Evolutionary conservation across 30 jellyfish, hydroid and myxozoan genomes (phyloP), one percentile per base, ranked within the genome.

Genomic region (Hydra vulgaris): DNA sequence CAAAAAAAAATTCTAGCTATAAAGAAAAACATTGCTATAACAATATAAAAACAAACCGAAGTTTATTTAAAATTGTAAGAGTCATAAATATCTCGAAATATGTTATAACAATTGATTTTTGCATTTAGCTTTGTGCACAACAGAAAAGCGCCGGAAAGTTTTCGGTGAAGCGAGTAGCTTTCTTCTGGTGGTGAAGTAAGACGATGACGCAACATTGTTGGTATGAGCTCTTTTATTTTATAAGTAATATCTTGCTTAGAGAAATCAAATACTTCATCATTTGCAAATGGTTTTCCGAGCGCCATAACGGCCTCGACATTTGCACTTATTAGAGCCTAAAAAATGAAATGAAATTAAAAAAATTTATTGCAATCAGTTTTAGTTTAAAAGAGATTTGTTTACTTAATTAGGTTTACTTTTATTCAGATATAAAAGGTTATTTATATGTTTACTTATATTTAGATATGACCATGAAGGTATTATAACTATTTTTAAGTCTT

Each of bases 131-230:
- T 88, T 20, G 97, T 74, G 66, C 97, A 94, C 25, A 94, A 80
- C 72, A 94, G 79, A 70, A 94, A 94, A 0, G 96, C 97, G 17
- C 99, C 99, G 0, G 99, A 94, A 79, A 94, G 80, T 78, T 94
- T 94, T 4, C 99, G 87, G 81, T 94, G 99, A 21, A 94, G 89
- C 23, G 99, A 94, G 55, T 94, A 94, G 19, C 91, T 88, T 72
- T 94, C 99, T 70, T 94, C 97, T 20, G 99, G 99, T 4, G 99
- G 99, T 12, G 99, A 93, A 20, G 89, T 87, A 27, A 94, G 87
- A 53, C 99, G 85, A 79, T 94, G 96, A 71, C 87, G 80, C 22
- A 94, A 79, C 97, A 94, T 88, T 20, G 86, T 83, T 0, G 99
- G 99, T 0, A 94, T 88, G 26, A 94, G 83, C 66, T 88, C 81